phyloP scores from a whole-genome alignment of 2,797 vertebrate genomes.

The Falco novaeseelandiae region DNA sequence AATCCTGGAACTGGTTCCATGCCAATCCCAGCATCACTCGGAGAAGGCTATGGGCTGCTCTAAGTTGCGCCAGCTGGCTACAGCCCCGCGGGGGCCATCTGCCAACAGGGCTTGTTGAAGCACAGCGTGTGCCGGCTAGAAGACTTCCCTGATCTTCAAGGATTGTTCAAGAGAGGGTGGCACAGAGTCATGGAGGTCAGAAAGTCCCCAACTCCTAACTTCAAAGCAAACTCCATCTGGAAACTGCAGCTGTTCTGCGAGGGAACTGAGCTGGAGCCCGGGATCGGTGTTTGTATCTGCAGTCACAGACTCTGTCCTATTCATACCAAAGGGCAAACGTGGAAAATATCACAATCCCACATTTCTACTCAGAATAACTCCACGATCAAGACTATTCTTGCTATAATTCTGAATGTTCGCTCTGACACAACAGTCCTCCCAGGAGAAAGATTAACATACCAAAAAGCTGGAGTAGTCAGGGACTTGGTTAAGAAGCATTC shows the following conservation, averaged over 20 bases:
- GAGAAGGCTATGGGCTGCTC: conserved; percentile 1
- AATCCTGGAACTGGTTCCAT: conserved; percentile 28
- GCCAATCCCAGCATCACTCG: neutral
- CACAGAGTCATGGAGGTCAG: neutral
- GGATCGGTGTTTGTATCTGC: neutral
- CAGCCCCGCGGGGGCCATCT: neutral
- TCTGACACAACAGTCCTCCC: neutral
- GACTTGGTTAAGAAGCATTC: conserved; percentile 1
- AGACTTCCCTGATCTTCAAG: neutral
- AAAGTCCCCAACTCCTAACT: conserved; percentile 2
- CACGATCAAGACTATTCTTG: neutral
- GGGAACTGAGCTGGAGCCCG: neutral
- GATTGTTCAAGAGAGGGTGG: conserved; percentile 11
- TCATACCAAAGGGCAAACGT: neutral
- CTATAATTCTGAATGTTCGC: neutral
- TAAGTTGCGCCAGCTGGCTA: conserved; percentile 7
- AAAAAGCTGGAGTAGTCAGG: neutral
- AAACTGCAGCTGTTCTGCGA: neutral
- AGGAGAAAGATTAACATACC: neutral
- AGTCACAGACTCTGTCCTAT: neutral
- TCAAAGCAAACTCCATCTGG: conserved; percentile 50
- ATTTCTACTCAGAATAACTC: neutral
- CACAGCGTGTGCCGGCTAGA: neutral
- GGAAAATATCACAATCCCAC: conserved; percentile 9
- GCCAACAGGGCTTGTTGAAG: neutral